Evolutionary conservation across 35 echinoderm and acorn worm genomes (phyloP).

Genomic region (Lytechinus variegatus): DNA sequence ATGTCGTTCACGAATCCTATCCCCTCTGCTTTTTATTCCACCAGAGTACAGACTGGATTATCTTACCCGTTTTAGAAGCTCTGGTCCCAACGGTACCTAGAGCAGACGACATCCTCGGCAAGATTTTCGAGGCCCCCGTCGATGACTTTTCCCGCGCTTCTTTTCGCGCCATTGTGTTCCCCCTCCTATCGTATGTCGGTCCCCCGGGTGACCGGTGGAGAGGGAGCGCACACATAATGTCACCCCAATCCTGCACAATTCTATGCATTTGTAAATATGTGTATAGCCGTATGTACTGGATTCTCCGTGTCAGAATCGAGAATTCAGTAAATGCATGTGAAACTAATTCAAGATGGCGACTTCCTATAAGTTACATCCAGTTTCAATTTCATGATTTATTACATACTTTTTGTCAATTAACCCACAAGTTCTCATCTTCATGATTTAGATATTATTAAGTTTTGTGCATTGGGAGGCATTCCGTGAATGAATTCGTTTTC

Average conservation of each 20-base stretch:
- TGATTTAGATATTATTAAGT: not conserved
- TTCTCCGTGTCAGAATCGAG: not conserved
- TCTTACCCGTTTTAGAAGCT: not conserved
- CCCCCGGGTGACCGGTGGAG: not conserved
- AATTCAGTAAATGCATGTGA: conserved; percentile 12
- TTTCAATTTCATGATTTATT: not conserved
- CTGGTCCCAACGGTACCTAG: not conserved
- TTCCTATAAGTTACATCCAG: not conserved
- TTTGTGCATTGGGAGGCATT: too few species aligned
- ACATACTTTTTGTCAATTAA: not conserved
- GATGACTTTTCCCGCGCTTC: not conserved
- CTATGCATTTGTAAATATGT: conserved; percentile 5
- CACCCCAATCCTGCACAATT: conserved; percentile 9
- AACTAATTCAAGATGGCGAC: conserved; percentile 1
- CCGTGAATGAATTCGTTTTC: too few species aligned
- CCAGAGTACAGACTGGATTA: not conserved
- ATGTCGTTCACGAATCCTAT: not conserved
- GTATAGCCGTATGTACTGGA: not conserved
- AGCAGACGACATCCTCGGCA: not conserved
- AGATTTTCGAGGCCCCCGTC: not conserved
- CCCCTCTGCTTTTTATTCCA: not conserved
- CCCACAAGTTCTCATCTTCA: not conserved
- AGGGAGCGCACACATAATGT: not conserved
- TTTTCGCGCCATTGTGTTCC: not conserved
- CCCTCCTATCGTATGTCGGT: not conserved